Base-by-base conservation (phyloP, 2,113 vertebrate species). In the Fregetta grallaria region DNA sequence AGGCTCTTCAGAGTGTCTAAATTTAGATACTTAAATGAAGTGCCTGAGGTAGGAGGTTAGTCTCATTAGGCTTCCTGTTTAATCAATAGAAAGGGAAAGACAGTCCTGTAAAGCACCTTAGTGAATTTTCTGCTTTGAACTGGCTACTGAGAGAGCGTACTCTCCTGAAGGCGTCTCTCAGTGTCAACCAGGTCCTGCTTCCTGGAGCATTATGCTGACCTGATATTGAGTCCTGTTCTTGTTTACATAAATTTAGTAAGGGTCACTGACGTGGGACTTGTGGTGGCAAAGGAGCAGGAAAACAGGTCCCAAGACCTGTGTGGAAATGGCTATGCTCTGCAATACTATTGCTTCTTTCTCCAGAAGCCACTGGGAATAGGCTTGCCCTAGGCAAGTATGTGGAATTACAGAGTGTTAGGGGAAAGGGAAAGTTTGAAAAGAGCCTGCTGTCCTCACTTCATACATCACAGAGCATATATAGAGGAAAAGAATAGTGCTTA, bases 401-500 rank as follows among this genome's bases (percentile, higher is more conserved):
- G n/a, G 56, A 68, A 75, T 47, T 75, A 42, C 23, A 58, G 34
- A 17, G 9, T 55, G 22, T 42, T 75, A 67, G 20, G 10, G 36
- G 53, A 83, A 92, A 45, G 29, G 15, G 15, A 49, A 81, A 86
- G 1, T 66, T 38, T 75, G 44, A 25, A 75, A 95, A 68, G 22
- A 0, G 1, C 14, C 9, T 0, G 0, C 21, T 68, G 8, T 49
- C 77, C 27, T 63, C n/a, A 78, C 38, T 71, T 85, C n/a, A 71
- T 81, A 40, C 8, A 27, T 74, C 23, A 36, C 11, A 74, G n/a
- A 70, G 3, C 16, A 71, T 58, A 10, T 22, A 59, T 4, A 13
- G 36, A n/a, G 5, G 23, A 66, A 84, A 92, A 84, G 6, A 55
- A 7, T 20, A 67, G 11, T 30, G 9, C 13, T 77, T 74, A 29